phyloP scores from a whole-genome alignment of 2,797 vertebrate genomes.

The Sardinella longiceps region DNA sequence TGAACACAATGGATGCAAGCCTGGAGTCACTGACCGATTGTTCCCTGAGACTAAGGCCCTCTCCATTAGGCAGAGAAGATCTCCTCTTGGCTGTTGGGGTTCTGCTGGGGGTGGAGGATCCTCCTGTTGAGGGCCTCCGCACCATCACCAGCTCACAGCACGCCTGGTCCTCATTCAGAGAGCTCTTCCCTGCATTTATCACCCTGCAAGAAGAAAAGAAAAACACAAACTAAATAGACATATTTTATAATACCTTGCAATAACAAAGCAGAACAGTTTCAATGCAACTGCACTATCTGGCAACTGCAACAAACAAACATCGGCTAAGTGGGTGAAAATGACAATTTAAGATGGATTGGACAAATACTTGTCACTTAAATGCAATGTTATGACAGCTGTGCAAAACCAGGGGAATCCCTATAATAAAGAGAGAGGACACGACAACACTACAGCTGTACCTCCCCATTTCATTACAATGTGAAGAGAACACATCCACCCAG shows the following conservation, averaged over 20 bases:
- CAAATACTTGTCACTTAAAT: too few species aligned
- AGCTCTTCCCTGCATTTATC: slow-evolving; percentile 95
- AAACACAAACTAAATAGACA: not conserved
- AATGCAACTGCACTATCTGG: too few species aligned
- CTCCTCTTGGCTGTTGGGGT: slow-evolving; percentile 84
- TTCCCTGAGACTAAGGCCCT: slow-evolving; percentile 82
- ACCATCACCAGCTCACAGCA: slow-evolving; percentile 91
- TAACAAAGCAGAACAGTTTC: too few species aligned
- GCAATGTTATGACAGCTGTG: too few species aligned
- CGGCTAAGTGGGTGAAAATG: too few species aligned
- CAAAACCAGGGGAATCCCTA: too few species aligned
- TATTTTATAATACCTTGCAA: not conserved
- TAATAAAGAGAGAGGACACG: too few species aligned
- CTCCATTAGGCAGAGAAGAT: slow-evolving; percentile 91
- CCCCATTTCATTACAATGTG: too few species aligned
- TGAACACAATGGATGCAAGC: not conserved
- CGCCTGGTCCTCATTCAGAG: slow-evolving; percentile 95
- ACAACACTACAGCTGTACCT: too few species aligned
- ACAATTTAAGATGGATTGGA: too few species aligned
- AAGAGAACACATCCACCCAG: too few species aligned
- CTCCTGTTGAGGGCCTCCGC: slow-evolving; percentile 75
- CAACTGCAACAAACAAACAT: too few species aligned
- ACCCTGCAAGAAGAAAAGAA: slow-evolving; percentile 74
- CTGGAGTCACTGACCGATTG: slow-evolving; percentile 69
- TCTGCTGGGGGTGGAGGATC: slow-evolving; percentile 86